phyloP scores from a whole-genome alignment of 2,113 vertebrate species.

The Calyptommatus sinebrachiatus region DNA sequence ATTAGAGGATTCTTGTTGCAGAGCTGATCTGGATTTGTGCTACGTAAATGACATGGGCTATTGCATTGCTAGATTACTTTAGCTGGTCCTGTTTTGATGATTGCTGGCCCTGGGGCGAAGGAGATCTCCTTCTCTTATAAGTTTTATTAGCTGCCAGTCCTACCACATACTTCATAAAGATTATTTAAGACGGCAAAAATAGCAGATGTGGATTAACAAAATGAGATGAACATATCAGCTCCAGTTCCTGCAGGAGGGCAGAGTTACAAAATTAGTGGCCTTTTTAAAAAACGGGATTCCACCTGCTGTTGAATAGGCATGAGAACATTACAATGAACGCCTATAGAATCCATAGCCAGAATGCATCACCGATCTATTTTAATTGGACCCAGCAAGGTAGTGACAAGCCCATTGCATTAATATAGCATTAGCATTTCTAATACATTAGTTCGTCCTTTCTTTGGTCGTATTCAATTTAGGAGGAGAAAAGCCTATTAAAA shows the following conservation, averaged over 20 bases:
- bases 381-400: slow-evolving; percentile 22
- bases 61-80: too few species aligned
- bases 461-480: slow-evolving; percentile 11
- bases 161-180: not conserved
- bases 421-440: slow-evolving; percentile 13
- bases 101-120: too few species aligned
- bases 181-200: not conserved
- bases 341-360: not conserved
- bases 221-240: not conserved
- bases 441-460: slow-evolving; percentile 39
- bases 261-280: not conserved
- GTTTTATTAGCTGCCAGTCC: not conserved
- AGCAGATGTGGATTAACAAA: not conserved
- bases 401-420: slow-evolving; percentile 2
- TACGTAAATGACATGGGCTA: too few species aligned
- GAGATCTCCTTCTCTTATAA: too few species aligned
- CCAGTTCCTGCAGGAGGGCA: not conserved
- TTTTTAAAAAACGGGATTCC: not conserved
- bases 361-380: not conserved
- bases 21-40: too few species aligned
- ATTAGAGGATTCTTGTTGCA: too few species aligned
- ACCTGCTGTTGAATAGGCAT: not conserved
- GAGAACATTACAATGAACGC: not conserved
- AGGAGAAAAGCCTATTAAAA: slow-evolving; percentile 6
- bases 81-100: too few species aligned